Evolutionary conservation across 2,797 vertebrate species (phyloP).

Genomic region (Xiphophorus birchmanni): DNA sequence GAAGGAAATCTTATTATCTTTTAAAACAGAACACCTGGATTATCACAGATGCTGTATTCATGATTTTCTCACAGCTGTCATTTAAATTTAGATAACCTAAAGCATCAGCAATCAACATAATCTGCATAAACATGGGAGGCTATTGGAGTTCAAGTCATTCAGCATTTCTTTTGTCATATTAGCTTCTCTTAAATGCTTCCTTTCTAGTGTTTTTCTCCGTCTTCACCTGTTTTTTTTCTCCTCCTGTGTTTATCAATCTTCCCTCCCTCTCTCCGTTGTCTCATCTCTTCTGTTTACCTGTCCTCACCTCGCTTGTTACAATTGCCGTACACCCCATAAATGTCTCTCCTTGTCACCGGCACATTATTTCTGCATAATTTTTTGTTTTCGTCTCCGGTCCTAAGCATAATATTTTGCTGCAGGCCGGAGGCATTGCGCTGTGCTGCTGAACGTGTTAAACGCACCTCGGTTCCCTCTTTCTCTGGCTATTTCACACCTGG

Average conservation of each 20-base stretch:
- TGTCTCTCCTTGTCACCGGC: slow-evolving; percentile 34
- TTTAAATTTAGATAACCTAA: slow-evolving; percentile 1
- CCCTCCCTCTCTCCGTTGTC: not conserved
- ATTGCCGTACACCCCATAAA: slow-evolving; percentile 22
- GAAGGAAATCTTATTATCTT: slow-evolving; percentile 3
- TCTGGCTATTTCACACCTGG: slow-evolving; percentile 76
- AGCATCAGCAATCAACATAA: not conserved
- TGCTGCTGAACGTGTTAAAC: slow-evolving; percentile 58
- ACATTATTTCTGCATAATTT: slow-evolving; percentile 50
- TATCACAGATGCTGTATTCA: slow-evolving; percentile 1
- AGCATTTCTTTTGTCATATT: slow-evolving; percentile 9
- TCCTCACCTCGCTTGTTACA: slow-evolving; percentile 43
- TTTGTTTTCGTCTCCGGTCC: slow-evolving; percentile 43
- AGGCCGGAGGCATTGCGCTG: slow-evolving; percentile 40
- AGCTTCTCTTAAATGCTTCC: not conserved
- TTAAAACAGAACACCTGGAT: not conserved
- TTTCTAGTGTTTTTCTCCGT: not conserved
- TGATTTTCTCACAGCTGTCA: not conserved
- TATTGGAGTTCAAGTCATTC: slow-evolving; percentile 19
- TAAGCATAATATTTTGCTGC: slow-evolving; percentile 52
- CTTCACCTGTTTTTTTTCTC: not conserved
- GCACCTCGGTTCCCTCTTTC: slow-evolving; percentile 30
- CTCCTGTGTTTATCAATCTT: not conserved
- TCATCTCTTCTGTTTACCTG: slow-evolving; percentile 33
- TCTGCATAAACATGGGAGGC: not conserved